Conservation (phyloP, 2,888 invertebrate species). For the Lottia scabra region DNA sequence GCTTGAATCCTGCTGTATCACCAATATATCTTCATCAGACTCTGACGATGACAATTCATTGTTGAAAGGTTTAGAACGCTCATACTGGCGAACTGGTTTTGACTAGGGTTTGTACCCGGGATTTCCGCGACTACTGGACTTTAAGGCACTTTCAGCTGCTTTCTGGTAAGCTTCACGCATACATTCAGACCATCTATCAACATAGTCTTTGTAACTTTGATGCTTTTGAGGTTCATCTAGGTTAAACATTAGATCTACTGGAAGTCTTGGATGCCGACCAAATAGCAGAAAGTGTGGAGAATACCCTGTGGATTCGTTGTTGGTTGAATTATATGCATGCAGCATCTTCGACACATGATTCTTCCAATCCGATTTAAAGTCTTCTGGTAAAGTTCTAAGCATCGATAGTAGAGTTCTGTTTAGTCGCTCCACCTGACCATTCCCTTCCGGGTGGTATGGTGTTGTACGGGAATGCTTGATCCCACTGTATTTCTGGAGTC, state of each 20-base stretch:
- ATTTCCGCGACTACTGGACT: background rate
- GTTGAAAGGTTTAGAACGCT: no score
- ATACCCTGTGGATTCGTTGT: conserved; percentile 27
- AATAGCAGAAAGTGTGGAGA: conserved; percentile 28
- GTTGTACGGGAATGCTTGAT: conserved; percentile 10
- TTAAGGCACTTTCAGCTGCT: conserved; percentile 20
- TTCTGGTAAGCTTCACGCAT: conserved; percentile 27
- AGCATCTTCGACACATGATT: conserved; percentile 25
- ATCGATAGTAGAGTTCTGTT: conserved; percentile 16
- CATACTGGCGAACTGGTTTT: no score
- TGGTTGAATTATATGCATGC: conserved; percentile 37
- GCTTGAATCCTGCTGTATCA: background rate
- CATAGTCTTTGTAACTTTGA: conserved; percentile 2
- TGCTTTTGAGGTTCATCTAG: background rate
- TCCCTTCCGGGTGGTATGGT: conserved; percentile 11
- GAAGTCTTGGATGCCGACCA: conserved; percentile 17
- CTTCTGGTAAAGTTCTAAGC: conserved; percentile 10
- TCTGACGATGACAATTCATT: no score
- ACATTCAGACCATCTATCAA: conserved; percentile 16
- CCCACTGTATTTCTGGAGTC: background rate
- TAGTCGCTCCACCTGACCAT: conserved; percentile 11
- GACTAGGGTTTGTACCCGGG: background rate
- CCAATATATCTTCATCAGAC: background rate
- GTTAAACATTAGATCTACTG: conserved; percentile 16
- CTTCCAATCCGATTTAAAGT: conserved; percentile 12